Conservation (phyloP, 2,113 vertebrate species). For the Carassius auratus region DNA sequence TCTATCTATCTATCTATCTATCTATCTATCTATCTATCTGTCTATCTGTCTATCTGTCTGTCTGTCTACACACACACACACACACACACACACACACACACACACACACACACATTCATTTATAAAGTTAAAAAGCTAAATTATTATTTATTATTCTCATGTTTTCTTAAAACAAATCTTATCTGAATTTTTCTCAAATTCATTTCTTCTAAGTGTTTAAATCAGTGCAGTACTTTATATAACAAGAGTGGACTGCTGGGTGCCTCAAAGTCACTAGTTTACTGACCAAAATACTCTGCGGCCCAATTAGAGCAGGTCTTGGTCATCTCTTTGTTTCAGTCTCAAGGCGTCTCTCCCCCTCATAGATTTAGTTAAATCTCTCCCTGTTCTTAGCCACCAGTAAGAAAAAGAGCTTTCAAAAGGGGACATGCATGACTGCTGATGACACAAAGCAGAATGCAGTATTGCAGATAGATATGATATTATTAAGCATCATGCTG, state of each 20-base stretch:
- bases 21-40: no score
- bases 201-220: neutral
- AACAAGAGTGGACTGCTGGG: neutral
- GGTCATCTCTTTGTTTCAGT: slow-evolving; percentile 20
- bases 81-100: no score
- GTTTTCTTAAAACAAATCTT: no score
- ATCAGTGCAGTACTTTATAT: neutral
- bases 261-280: slow-evolving; percentile 12
- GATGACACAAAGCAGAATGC: slow-evolving; percentile 49
- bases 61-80: no score
- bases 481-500: slow-evolving; percentile 5
- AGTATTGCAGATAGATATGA: slow-evolving; percentile 9
- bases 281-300: slow-evolving; percentile 19
- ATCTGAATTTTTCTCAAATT: no score
- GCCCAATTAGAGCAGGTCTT: slow-evolving; percentile 24
- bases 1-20: no score
- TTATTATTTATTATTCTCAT: no score
- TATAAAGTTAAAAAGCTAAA: no score
- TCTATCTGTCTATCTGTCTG: no score
- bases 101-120: no score
- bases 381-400: slow-evolving; percentile 53
- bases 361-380: slow-evolving; percentile 44
- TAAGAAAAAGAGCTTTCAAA: slow-evolving; percentile 55
- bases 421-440: slow-evolving; percentile 57
- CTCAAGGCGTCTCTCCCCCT: slow-evolving; percentile 34